Percentiles rank a stretch among this genome's conserved stretches.
Conservation (phyloP, 2,797 vertebrate genomes). For the Dendrocincla tyrannina region DNA sequence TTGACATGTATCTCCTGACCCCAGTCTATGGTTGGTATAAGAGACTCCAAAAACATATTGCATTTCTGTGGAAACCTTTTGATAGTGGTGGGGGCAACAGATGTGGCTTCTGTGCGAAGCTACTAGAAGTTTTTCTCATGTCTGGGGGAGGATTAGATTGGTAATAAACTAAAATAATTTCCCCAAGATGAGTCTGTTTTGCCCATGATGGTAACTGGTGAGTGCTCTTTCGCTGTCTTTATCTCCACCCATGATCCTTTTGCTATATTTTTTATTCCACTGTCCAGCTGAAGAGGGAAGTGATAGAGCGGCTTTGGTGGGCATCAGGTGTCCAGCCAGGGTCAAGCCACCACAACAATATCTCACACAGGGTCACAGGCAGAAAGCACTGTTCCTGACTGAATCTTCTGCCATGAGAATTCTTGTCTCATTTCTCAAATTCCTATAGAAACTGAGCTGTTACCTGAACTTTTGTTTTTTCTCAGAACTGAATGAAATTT, state of each 20-base stretch:
- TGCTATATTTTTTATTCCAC: background rate
- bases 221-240: background rate
- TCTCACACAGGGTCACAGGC: background rate
- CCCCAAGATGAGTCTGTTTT: background rate
- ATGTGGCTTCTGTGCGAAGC: background rate
- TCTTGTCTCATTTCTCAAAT: background rate
- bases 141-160: background rate
- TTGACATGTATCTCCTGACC: background rate
- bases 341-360: background rate
- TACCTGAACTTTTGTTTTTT: background rate
- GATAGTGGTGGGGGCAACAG: background rate
- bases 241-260: fast-evolving
- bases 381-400: background rate
- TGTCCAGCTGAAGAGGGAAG: background rate
- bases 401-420: background rate
- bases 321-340: background rate
- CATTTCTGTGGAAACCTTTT: background rate
- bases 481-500: background rate
- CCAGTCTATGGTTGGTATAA: background rate
- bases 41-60: background rate
- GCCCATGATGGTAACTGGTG: background rate
- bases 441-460: background rate
- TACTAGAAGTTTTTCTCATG: background rate
- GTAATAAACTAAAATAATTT: background rate
- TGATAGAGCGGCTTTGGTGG: fast-evolving